Evolutionary conservation across 2,797 vertebrate species (phyloP).

Genomic region (Sebastiscus albofasciatus): DNA sequence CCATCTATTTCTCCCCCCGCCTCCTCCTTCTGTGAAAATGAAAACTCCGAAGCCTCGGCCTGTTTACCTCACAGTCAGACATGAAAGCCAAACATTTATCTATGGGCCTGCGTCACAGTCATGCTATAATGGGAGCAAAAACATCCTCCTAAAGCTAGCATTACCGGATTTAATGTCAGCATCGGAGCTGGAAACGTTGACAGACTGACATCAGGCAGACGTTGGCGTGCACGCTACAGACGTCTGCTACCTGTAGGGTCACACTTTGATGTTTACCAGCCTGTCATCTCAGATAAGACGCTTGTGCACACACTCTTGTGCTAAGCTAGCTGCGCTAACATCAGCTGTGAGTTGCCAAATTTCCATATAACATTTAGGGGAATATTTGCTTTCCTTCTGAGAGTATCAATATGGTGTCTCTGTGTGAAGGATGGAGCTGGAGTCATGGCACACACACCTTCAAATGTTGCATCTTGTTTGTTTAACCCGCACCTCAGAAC

Average conservation of each 20-base stretch:
- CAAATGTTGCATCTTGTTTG: background rate
- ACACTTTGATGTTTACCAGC: slow-evolving; percentile 9
- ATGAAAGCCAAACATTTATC: slow-evolving; percentile 59
- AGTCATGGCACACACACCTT: background rate
- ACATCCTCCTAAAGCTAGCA: background rate
- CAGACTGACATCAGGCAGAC: background rate
- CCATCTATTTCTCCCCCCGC: background rate
- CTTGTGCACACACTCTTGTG: too few relatives aligned
- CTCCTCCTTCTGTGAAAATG: background rate
- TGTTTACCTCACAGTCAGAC: slow-evolving; percentile 49
- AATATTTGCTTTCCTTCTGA: background rate
- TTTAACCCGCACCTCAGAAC: background rate
- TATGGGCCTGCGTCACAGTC: slow-evolving; percentile 23
- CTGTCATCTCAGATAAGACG: background rate
- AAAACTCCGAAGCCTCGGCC: slow-evolving; percentile 8
- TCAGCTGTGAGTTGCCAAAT: background rate
- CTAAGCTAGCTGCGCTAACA: background rate
- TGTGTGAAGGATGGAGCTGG: too few relatives aligned
- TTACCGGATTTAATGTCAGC: slow-evolving; percentile 2
- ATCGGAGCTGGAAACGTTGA: background rate
- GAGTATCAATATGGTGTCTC: too few relatives aligned
- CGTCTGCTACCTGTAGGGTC: background rate
- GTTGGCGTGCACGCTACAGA: background rate
- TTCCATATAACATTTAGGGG: background rate
- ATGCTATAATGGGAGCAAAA: slow-evolving; percentile 14